Evolutionary conservation across 2,888 invertebrate species (phyloP).

Genomic region (Drosophila pullipes): DNA sequence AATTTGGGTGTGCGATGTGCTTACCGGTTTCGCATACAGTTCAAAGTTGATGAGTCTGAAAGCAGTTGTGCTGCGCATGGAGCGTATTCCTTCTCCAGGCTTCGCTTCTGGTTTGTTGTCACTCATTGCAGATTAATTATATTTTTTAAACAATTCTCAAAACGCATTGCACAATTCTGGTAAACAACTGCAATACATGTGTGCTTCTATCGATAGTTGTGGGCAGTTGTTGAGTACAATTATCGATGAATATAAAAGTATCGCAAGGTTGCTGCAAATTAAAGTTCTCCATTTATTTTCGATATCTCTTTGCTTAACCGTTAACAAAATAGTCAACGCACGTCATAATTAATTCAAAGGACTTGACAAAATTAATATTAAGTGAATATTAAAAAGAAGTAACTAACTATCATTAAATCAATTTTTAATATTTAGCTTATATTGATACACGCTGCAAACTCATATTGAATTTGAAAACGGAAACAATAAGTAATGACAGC

Average conservation of each 20-base stretch:
- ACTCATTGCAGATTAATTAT: conserved; percentile 34
- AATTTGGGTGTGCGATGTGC: conserved; percentile 68
- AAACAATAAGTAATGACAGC: not conserved
- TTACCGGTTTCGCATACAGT: conserved; percentile 94
- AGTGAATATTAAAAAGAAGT: not conserved
- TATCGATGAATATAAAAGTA: not conserved
- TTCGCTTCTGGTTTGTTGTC: conserved; percentile 42
- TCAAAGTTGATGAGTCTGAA: conserved; percentile 95
- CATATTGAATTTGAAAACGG: not conserved
- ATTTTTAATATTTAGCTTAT: not conserved
- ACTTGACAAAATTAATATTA: not conserved
- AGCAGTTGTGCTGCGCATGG: conserved; percentile 88
- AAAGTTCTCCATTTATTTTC: not conserved
- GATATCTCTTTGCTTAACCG: not conserved
- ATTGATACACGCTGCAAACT: not conserved
- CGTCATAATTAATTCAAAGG: not conserved
- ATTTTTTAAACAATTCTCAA: not conserved
- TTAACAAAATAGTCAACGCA: not conserved
- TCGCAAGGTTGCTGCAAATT: not conserved
- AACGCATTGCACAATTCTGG: conserved; percentile 49
- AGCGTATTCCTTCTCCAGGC: conserved; percentile 75
- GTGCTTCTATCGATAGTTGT: conserved; percentile 20
- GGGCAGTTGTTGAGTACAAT: not conserved
- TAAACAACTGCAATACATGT: conserved; percentile 34
- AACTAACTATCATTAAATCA: not conserved